Evolutionary conservation across 2,797 vertebrate genomes (phyloP).

Genomic region (Potorous gilbertii): DNA sequence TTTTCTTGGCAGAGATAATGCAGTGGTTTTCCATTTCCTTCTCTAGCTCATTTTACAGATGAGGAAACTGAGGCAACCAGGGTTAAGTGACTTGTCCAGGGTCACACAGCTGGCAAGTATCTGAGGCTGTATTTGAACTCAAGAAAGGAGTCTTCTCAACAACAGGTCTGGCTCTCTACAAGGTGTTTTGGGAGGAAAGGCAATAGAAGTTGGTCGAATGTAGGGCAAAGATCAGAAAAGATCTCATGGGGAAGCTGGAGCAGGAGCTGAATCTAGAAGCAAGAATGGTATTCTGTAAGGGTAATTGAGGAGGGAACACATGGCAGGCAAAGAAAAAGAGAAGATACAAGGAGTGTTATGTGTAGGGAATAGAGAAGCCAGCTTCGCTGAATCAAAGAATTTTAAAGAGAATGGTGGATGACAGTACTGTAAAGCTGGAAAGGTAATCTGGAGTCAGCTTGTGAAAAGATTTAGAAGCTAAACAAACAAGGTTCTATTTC

Average conservation of each 20-base stretch:
- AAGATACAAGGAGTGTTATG: not conserved
- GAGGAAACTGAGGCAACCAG: not conserved
- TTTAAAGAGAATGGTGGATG: not conserved
- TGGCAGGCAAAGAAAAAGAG: not conserved
- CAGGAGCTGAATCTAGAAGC: not conserved
- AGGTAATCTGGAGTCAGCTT: not conserved
- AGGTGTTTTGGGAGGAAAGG: not conserved
- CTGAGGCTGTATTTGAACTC: not conserved
- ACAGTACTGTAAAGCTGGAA: not conserved
- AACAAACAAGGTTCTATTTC: not conserved
- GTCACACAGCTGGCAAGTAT: not conserved
- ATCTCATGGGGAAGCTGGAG: not conserved
- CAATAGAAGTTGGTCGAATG: not conserved
- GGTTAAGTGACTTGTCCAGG: not conserved
- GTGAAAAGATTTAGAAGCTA: not conserved
- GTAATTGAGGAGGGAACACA: not conserved
- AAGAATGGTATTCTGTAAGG: not conserved
- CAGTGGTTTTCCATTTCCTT: not conserved
- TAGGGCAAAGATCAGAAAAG: not conserved
- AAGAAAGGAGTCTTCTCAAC: not conserved
- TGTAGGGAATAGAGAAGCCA: not conserved
- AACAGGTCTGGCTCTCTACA: not conserved
- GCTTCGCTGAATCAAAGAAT: not conserved
- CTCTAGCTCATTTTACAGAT: not conserved
- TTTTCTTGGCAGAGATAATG: not conserved